Evolutionary conservation across 2,113 vertebrate genomes (phyloP).

Genomic region (Plestiodon gilberti): DNA sequence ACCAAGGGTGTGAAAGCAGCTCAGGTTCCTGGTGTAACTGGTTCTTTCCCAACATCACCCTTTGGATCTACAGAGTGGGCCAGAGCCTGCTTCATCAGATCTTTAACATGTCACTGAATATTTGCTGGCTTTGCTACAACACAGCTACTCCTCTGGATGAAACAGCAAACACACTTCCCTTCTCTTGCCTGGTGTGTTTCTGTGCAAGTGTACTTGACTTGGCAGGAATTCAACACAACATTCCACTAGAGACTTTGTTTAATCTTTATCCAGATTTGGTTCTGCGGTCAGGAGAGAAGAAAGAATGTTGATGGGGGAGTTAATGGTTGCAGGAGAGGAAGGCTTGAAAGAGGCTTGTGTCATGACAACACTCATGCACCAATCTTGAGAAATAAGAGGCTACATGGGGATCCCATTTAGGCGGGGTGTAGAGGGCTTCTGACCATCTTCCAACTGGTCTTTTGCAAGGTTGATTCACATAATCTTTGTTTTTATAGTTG

Average conservation of each 20-base stretch:
- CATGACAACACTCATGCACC: not conserved
- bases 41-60: no score
- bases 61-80: no score
- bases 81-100: not conserved
- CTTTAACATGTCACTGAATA: not conserved
- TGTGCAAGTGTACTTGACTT: not conserved
- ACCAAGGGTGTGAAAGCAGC: no score
- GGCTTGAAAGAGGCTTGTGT: not conserved
- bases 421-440: not conserved
- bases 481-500: not conserved
- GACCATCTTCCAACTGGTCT: not conserved
- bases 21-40: no score
- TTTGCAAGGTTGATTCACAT: not conserved
- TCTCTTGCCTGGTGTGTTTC: not conserved
- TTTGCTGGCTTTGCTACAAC: not conserved
- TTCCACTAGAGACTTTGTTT: not conserved
- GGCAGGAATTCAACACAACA: not conserved
- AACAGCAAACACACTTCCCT: not conserved
- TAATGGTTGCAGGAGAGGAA: not conserved
- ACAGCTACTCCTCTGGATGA: not conserved
- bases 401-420: not conserved
- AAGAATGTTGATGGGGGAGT: not conserved
- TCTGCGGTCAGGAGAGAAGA: not conserved
- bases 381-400: not conserved
- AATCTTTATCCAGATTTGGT: not conserved